A percentile compares a stretch with the other conserved stretches of the same genome.
Conservation (phyloP, 2,888 invertebrate genomes). For the Chrysopilus asiliformis region DNA sequence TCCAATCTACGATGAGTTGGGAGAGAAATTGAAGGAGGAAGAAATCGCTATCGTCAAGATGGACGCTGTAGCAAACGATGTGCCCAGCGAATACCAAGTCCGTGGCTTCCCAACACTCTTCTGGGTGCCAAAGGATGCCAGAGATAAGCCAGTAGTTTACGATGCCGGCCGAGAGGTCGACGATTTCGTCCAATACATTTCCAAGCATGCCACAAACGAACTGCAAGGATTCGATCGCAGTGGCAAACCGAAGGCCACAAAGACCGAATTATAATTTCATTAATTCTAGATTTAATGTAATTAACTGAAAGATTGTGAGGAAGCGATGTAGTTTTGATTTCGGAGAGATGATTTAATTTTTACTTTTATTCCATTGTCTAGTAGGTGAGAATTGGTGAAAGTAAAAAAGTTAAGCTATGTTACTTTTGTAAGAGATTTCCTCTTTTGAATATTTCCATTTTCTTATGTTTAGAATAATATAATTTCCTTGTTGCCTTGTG, state of each 20-base stretch:
- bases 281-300: too few species aligned
- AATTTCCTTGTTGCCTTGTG: too few species aligned
- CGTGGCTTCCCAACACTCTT: slow-evolving; percentile 95
- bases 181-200: slow-evolving; percentile 90
- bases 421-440: too few species aligned
- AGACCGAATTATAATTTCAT: slow-evolving; percentile 45
- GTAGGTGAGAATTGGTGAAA: too few species aligned
- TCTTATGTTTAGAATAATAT: too few species aligned
- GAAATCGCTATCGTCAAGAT: slow-evolving; percentile 89
- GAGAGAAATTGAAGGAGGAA: slow-evolving; percentile 73
- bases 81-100: slow-evolving; percentile 79
- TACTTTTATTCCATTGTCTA: too few species aligned
- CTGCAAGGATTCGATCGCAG: slow-evolving; percentile 77
- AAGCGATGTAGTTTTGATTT: too few species aligned
- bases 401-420: too few species aligned
- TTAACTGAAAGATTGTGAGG: too few species aligned
- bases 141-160: slow-evolving; percentile 68
- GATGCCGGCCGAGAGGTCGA: slow-evolving; percentile 88
- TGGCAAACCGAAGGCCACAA: slow-evolving; percentile 48
- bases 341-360: too few species aligned
- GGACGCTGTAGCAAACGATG: slow-evolving; percentile 98
- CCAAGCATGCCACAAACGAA: slow-evolving; percentile 78
- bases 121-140: slow-evolving; percentile 80
- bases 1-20: slow-evolving; percentile 89
- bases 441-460: too few species aligned